Conservation (phyloP, 2,113 vertebrate species). For the Hipposideros armiger region DNA sequence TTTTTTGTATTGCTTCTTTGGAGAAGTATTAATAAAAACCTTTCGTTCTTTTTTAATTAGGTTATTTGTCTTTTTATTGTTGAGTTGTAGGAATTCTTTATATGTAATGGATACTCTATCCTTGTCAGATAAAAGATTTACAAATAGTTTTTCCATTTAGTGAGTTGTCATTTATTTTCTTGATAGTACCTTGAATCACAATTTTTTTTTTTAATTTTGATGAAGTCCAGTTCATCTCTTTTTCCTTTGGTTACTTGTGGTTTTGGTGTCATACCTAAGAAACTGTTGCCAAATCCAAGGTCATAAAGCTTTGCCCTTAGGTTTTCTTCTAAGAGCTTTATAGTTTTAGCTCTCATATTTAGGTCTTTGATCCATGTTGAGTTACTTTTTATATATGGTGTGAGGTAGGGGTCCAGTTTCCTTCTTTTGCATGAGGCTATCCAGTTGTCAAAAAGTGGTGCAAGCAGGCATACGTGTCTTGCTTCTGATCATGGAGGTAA, state of each 20-base stretch:
- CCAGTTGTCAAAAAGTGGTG: neutral
- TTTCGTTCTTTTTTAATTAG: neutral
- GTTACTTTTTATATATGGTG: neutral
- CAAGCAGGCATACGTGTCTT: neutral
- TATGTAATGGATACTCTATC: neutral
- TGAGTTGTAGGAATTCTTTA: neutral
- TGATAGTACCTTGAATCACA: neutral
- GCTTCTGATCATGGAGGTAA: neutral
- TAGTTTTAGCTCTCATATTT: neutral
- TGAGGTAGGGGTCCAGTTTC: neutral
- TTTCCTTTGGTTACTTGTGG: neutral
- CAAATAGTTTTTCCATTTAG: conserved; percentile 12
- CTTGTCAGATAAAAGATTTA: neutral
- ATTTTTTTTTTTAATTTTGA: conserved; percentile 15
- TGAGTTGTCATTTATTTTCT: conserved; percentile 8
- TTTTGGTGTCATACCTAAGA: neutral
- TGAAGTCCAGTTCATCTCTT: neutral
- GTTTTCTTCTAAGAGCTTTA: conserved; percentile 21
- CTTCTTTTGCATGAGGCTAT: neutral
- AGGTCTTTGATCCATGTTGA: neutral
- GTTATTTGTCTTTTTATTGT: conserved; percentile 6
- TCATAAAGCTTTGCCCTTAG: neutral
- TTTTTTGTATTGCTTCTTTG: neutral
- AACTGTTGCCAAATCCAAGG: neutral
- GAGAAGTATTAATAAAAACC: neutral